Evolutionary conservation across 2,113 vertebrate species (phyloP).

Genomic region (Coptodon rendalli): DNA sequence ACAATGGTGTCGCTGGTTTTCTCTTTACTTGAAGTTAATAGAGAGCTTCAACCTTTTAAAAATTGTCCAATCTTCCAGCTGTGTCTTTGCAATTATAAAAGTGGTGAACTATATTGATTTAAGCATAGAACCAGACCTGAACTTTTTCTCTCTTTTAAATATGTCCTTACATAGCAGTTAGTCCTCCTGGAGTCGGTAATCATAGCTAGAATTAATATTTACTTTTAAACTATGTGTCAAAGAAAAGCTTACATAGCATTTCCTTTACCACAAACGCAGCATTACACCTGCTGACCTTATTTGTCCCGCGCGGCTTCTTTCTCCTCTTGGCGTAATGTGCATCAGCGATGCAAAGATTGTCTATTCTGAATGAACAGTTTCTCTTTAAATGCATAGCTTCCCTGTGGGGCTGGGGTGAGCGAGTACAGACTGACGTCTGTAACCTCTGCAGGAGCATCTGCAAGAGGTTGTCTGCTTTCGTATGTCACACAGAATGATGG

Average conservation of each 20-base stretch:
- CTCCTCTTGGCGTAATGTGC: neutral
- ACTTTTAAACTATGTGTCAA: neutral
- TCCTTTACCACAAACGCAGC: neutral
- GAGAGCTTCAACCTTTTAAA: neutral
- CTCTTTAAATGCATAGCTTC: neutral
- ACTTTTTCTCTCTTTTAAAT: neutral
- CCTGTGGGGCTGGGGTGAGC: neutral
- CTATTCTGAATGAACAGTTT: neutral
- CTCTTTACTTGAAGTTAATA: neutral
- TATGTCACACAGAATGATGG: neutral
- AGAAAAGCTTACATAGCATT: neutral
- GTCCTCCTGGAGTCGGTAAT: neutral
- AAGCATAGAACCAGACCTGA: neutral
- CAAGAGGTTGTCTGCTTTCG: neutral
- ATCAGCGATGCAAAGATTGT: constrained; percentile 1
- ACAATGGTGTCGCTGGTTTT: neutral
- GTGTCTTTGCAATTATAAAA: neutral
- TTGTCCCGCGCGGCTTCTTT: neutral
- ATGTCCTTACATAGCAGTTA: neutral
- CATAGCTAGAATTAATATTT: neutral
- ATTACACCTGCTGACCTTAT: neutral
- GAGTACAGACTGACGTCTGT: neutral
- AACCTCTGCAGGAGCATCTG: neutral
- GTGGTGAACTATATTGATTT: neutral
- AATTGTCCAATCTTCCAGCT: neutral